Percentiles rank a stretch among this genome's conserved stretches.
Evolutionary conservation across 35 echinoderm and acorn worm genomes (phyloP).

Genomic region (Patiria miniata): DNA sequence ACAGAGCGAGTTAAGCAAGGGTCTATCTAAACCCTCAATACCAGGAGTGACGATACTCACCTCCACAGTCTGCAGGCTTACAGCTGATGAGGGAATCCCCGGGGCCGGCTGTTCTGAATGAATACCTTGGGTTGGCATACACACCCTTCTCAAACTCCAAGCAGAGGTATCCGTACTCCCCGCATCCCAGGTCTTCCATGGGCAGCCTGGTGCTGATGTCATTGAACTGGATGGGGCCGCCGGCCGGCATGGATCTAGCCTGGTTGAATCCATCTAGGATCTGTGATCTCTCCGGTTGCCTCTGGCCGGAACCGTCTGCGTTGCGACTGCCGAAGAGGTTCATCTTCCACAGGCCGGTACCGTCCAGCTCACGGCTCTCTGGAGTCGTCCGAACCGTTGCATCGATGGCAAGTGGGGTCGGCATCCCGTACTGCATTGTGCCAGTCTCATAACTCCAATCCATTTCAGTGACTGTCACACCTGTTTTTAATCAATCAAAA

Average conservation of each 20-base stretch:
- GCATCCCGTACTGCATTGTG: constrained; percentile 19
- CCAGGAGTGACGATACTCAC: constrained; percentile 38
- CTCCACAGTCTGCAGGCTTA: constrained; percentile 70
- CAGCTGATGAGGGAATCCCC: constrained; percentile 60
- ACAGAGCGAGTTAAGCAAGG: too few relatives aligned
- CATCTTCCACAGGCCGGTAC: constrained; percentile 68
- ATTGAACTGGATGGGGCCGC: constrained; percentile 57
- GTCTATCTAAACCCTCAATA: too few relatives aligned
- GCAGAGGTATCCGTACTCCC: constrained; percentile 72
- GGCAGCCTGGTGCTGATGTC: constrained; percentile 49
- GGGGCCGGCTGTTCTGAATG: constrained; percentile 42
- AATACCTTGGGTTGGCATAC: constrained; percentile 53
- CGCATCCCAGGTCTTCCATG: constrained; percentile 72
- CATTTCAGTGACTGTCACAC: constrained; percentile 35
- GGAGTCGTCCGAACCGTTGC: constrained; percentile 53
- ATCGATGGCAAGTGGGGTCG: constrained; percentile 60
- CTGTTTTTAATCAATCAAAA: not conserved
- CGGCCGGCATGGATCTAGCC: constrained; percentile 48
- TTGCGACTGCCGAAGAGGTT: constrained; percentile 61
- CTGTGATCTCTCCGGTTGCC: constrained; percentile 42
- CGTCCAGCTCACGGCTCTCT: constrained; percentile 44
- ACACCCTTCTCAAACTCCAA: constrained; percentile 70
- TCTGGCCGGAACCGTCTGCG: constrained; percentile 34
- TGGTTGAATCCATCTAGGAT: constrained; percentile 45
- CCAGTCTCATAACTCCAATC: constrained; percentile 41